Percentiles rank a stretch among this genome's conserved stretches.
These are phyloP conservation scores for Standfussiana lucernea DNA, from an alignment of 2,888 invertebrate genomes.

Conservation along the genomic window DNA sequence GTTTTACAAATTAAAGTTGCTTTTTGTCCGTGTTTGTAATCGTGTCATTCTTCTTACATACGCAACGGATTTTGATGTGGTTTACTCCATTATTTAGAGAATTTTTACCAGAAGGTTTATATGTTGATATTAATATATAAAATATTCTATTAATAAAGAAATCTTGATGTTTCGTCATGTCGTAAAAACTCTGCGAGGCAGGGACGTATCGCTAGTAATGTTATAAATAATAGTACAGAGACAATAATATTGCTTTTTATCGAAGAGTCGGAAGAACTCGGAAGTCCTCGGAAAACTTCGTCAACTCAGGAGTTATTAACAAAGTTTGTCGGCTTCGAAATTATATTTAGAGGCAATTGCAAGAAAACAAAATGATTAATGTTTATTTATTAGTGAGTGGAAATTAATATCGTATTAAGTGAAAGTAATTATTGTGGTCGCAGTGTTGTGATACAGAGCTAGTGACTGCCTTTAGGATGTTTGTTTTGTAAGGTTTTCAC, in stretches of 20 bases:
- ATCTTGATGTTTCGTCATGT: not conserved
- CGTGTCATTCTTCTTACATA: not conserved
- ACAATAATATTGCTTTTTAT: constrained; percentile 32
- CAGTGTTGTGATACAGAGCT: constrained; percentile 17
- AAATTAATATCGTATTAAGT: constrained; percentile 52
- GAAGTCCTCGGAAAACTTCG: constrained; percentile 29
- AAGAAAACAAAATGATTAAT: constrained; percentile 60
- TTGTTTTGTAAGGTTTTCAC: not conserved
- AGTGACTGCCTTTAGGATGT: constrained; percentile 29
- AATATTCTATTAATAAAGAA: not conserved
- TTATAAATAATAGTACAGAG: constrained; percentile 28
- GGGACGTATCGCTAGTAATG: not conserved
- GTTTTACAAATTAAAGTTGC: not conserved
- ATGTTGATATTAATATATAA: not conserved
- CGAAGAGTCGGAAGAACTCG: constrained; percentile 16
- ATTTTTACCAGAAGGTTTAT: not conserved
- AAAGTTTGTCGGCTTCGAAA: constrained; percentile 48
- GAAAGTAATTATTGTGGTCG: constrained; percentile 48
- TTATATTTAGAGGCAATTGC: constrained; percentile 41
- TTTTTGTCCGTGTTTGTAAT: not conserved
- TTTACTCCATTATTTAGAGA: not conserved
- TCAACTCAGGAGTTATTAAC: constrained; percentile 43
- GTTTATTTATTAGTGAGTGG: constrained; percentile 23
- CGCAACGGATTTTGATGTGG: not conserved
- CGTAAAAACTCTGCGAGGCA: not conserved